Conservation (phyloP, 2,113 vertebrate species). For the Mormyrus iriodes region DNA sequence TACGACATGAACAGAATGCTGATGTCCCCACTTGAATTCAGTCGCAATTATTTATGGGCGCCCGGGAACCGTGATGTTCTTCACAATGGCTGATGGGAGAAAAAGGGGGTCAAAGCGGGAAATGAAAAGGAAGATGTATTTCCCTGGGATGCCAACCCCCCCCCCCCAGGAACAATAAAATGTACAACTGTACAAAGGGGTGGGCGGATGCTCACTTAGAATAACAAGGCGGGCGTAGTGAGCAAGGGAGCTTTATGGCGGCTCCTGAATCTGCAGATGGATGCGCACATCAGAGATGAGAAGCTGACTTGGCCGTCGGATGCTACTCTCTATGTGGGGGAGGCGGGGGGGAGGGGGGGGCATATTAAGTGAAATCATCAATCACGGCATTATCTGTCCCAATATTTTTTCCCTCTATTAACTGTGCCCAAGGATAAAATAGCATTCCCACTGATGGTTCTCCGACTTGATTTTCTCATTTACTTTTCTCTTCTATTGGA, state of each 20-base stretch:
- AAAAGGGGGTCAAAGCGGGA: background rate
- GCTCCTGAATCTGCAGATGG: background rate
- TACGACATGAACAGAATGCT: background rate
- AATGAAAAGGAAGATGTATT: slow-evolving; percentile 8
- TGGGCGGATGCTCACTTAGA: background rate
- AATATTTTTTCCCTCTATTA: background rate
- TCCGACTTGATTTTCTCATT: background rate
- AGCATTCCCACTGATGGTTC: background rate
- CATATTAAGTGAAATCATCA: slow-evolving; percentile 18
- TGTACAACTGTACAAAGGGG: background rate
- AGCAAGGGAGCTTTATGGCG: background rate
- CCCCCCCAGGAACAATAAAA: background rate
- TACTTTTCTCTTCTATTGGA: slow-evolving; percentile 1
- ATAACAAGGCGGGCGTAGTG: background rate
- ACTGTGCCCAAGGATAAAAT: slow-evolving; percentile 14
- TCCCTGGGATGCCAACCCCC: background rate
- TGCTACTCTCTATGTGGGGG: background rate
- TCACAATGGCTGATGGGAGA: background rate
- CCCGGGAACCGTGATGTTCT: background rate
- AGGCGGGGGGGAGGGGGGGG: background rate
- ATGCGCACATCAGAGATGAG: background rate
- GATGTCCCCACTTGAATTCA: background rate
- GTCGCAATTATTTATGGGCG: background rate
- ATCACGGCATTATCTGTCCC: slow-evolving; percentile 13
- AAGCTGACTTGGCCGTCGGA: background rate